phyloP scores from a whole-genome alignment of 2,113 vertebrate species.

The Apodemus sylvaticus region DNA sequence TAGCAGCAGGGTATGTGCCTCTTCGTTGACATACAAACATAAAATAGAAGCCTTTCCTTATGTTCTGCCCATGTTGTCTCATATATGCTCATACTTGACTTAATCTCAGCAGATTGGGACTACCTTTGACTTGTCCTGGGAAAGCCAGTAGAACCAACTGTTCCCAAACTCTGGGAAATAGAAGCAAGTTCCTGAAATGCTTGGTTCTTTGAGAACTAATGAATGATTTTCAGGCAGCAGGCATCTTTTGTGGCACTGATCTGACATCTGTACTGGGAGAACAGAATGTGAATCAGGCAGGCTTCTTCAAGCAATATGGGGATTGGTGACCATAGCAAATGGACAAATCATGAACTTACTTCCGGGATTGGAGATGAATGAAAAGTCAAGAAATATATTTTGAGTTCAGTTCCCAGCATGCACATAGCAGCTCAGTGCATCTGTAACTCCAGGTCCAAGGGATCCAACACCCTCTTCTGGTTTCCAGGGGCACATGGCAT shows the following conservation, averaged over 20 bases:
- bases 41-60: not conserved
- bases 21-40: not conserved
- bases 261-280: not conserved
- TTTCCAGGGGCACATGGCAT: not conserved
- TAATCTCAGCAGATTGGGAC: not conserved
- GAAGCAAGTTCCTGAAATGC: conserved; percentile 1
- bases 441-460: not conserved
- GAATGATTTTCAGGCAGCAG: not conserved
- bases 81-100: not conserved
- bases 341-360: conserved; percentile 49
- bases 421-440: not conserved
- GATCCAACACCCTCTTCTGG: not conserved
- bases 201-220: not conserved
- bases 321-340: not conserved
- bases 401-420: not conserved
- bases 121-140: not conserved
- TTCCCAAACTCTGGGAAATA: not conserved
- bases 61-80: not conserved
- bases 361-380: conserved; percentile 63
- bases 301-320: not conserved
- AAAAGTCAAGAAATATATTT: conserved; percentile 74
- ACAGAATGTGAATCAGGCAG: not conserved
- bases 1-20: not conserved
- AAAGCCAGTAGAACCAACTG: not conserved
- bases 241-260: not conserved